A percentile compares a stretch with the other conserved stretches of the same genome.
Conservation (phyloP, 2,888 invertebrate species). For the Chymomyza caudatula region DNA sequence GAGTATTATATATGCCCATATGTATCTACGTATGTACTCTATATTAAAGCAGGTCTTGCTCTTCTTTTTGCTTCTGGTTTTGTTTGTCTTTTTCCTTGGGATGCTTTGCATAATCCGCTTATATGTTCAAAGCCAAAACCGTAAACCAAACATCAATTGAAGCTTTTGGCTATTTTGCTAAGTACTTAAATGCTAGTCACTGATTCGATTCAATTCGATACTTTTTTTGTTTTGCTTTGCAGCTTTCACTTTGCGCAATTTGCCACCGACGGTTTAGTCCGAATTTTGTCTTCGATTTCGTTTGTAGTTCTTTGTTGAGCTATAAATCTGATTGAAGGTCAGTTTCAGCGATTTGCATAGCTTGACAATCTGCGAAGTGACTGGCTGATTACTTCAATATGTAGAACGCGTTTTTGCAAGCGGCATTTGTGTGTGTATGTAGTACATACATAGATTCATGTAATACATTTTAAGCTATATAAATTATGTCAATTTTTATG, state of each 20-base stretch:
- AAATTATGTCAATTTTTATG: not conserved
- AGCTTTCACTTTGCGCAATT: constrained; percentile 50
- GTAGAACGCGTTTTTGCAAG: not conserved
- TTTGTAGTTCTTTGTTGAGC: not conserved
- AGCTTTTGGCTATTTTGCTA: constrained; percentile 29
- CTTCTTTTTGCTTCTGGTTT: not conserved
- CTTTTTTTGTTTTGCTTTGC: constrained; percentile 4
- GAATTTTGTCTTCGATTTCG: not conserved
- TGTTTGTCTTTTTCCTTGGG: not conserved
- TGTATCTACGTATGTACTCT: not conserved
- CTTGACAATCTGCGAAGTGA: not conserved
- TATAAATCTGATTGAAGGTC: not conserved
- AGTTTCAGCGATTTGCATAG: not conserved
- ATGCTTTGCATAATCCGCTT: constrained; percentile 51
- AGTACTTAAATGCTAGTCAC: constrained; percentile 25
- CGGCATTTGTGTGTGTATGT: not conserved
- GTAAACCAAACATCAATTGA: constrained; percentile 39
- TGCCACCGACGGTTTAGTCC: constrained; percentile 13
- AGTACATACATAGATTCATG: not conserved
- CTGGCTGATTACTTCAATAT: not conserved
- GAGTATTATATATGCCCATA: not conserved
- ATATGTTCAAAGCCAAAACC: constrained; percentile 16
- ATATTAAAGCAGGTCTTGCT: not conserved
- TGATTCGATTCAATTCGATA: not conserved
- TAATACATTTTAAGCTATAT: not conserved